Evolutionary conservation across 2,113 vertebrate genomes (phyloP).

Genomic region (Pionites leucogaster): DNA sequence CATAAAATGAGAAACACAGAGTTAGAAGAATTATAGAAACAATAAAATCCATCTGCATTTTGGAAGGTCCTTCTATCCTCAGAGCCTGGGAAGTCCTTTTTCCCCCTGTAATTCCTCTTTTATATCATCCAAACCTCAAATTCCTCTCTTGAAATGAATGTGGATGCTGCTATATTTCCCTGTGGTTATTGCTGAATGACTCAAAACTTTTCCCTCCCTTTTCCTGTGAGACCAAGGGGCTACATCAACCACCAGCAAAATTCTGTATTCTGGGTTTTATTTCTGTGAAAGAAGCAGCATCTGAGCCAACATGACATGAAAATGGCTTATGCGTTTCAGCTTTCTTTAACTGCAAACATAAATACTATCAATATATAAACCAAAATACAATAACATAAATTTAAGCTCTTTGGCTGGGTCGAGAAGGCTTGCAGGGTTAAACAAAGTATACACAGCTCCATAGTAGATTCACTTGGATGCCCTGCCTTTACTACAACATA

Average conservation of each 20-base stretch:
- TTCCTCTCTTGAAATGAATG: slow-evolving; percentile 35
- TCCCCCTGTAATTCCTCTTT: slow-evolving; percentile 13
- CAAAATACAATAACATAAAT: neutral
- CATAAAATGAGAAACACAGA: slow-evolving; percentile 39
- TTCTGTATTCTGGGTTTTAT: neutral
- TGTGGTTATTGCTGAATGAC: slow-evolving; percentile 7
- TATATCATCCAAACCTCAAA: slow-evolving; percentile 51
- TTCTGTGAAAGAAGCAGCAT: neutral
- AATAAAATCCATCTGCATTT: slow-evolving; percentile 27
- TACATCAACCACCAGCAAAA: neutral
- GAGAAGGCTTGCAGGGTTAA: neutral
- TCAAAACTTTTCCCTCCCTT: slow-evolving; percentile 25
- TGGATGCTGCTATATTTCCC: slow-evolving; percentile 24
- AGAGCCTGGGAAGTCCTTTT: slow-evolving; percentile 36
- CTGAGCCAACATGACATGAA: neutral
- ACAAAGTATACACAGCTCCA: neutral
- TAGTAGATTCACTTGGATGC: neutral
- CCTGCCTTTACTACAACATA: neutral
- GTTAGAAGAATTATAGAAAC: slow-evolving; percentile 14
- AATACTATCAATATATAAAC: neutral
- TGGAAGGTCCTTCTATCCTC: neutral
- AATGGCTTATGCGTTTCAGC: neutral
- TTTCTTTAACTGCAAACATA: neutral
- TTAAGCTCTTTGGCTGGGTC: neutral
- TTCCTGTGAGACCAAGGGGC: slow-evolving; percentile 3